Evolutionary conservation across 2,888 invertebrate species (phyloP), one percentile per base, ranked within the genome.

Genomic region (Chrysolina oricalcia): DNA sequence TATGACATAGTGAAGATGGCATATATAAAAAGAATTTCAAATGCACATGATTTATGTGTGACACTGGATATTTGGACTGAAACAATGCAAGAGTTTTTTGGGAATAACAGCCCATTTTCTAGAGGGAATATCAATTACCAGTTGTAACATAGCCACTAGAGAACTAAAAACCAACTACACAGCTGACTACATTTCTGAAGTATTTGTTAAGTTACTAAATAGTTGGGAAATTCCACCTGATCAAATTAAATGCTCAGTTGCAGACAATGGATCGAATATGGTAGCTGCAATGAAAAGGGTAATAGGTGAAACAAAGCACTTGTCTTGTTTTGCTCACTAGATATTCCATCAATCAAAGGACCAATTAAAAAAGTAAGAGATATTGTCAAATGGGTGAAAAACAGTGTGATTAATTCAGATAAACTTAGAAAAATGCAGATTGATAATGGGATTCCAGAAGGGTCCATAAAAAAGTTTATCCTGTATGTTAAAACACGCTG

Each of bases 331-430:
- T n/a, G n/a, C n/a, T n/a, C n/a, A n/a, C n/a, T n/a, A n/a, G n/a
- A n/a, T n/a, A n/a, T n/a, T n/a, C n/a, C n/a, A n/a, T n/a, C n/a
- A n/a, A n/a, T n/a, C n/a, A n/a, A n/a, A n/a, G n/a, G n/a, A n/a
- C n/a, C n/a, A n/a, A 40, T 40, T 10, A 40, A 40, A 8, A 40
- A 40, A 40, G 68, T 68, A 15, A 68, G 48, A 68, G 68, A 68
- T 50, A 68, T 68, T 21, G 68, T 68, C 17, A 68, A 68, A 50
- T 68, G 68, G 68, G 23, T 68, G 17, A 46, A 50, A 48, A 68
- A 68, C 15, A 68, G 68, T 68, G 68, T 68, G 8, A 68, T 48
- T 46, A 43, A 68, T 46, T 68, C 50, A 68, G 68, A 68, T 19
- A 59, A 59, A 59, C 21, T 59, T 41, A 43, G 40, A 40, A 40